A percentile compares a stretch with the other conserved stretches of the same genome.
Evolutionary conservation across 2,113 vertebrate species (phyloP).

Genomic region (Carollia perspicillata): DNA sequence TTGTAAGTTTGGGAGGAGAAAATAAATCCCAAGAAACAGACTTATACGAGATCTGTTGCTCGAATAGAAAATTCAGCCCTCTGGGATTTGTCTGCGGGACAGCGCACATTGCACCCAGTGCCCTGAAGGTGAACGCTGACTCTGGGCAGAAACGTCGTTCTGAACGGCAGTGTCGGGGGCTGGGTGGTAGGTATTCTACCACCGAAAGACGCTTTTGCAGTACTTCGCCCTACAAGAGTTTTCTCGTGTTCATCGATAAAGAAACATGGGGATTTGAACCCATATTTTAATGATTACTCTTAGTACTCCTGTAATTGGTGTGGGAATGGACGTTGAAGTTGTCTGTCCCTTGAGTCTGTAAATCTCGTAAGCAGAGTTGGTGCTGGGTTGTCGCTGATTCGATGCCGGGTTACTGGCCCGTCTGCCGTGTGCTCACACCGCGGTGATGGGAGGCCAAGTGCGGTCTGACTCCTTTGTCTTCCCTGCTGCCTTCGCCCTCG

Average conservation of each 20-base stretch:
- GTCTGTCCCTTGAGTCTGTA: not conserved
- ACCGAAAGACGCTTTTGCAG: not conserved
- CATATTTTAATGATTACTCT: not conserved
- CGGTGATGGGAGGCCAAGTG: not conserved
- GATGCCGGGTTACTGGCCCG: not conserved
- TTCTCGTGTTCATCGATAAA: not conserved
- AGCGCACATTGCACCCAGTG: not conserved
- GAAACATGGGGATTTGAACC: not conserved
- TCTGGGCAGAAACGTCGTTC: not conserved
- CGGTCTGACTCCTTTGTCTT: not conserved
- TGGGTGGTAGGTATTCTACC: not conserved
- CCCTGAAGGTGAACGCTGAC: not conserved
- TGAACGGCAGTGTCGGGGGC: not conserved
- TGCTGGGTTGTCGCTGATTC: not conserved
- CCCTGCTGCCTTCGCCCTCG: not conserved
- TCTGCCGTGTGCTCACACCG: no score
- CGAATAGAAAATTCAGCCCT: not conserved
- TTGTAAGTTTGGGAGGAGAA: not conserved
- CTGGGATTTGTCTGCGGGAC: not conserved
- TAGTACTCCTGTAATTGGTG: not conserved
- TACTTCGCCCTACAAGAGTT: not conserved
- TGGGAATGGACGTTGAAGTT: not conserved
- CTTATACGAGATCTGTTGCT: not conserved
- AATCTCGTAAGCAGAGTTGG: not conserved
- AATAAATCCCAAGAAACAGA: not conserved